Conservation (phyloP, 2,888 invertebrate genomes). For the Listrodromus nycthemerus region DNA sequence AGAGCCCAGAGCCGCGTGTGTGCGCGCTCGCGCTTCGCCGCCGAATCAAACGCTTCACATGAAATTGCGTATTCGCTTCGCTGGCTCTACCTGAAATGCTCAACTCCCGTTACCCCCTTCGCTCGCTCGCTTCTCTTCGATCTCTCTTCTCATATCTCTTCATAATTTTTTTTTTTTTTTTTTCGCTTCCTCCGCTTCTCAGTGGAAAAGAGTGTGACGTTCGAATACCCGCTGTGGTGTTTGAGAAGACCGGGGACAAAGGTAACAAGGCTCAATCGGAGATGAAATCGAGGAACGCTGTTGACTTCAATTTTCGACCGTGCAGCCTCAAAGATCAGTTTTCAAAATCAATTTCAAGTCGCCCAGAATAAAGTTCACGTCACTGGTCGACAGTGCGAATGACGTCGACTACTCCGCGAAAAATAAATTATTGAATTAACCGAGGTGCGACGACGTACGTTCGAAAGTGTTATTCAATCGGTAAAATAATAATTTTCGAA, state of each 20-base stretch:
- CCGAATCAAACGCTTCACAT: slow-evolving; percentile 55
- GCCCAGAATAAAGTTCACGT: too few relatives aligned
- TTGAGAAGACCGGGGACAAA: not conserved
- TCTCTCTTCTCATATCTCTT: not conserved
- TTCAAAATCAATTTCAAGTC: too few relatives aligned
- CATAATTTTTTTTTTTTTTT: not conserved
- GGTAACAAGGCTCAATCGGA: too few relatives aligned
- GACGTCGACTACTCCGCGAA: too few relatives aligned
- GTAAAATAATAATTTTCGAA: too few relatives aligned
- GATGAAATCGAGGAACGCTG: too few relatives aligned
- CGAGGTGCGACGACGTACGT: too few relatives aligned
- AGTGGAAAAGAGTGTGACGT: not conserved
- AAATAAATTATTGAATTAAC: too few relatives aligned
- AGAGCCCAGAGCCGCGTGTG: not conserved
- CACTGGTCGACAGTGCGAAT: too few relatives aligned
- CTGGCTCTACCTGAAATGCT: slow-evolving; percentile 40
- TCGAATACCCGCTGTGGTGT: slow-evolving; percentile 44
- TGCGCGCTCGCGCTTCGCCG: slow-evolving; percentile 28
- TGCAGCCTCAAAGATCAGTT: too few relatives aligned
- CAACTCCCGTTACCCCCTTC: slow-evolving; percentile 46
- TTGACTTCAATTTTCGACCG: too few relatives aligned
- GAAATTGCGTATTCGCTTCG: slow-evolving; percentile 62
- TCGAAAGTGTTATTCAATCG: too few relatives aligned
- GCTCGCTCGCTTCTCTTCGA: slow-evolving; percentile 7
- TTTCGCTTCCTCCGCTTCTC: not conserved